Conservation (phyloP, 2,888 invertebrate genomes). For the Dinocampus coccinellae region DNA sequence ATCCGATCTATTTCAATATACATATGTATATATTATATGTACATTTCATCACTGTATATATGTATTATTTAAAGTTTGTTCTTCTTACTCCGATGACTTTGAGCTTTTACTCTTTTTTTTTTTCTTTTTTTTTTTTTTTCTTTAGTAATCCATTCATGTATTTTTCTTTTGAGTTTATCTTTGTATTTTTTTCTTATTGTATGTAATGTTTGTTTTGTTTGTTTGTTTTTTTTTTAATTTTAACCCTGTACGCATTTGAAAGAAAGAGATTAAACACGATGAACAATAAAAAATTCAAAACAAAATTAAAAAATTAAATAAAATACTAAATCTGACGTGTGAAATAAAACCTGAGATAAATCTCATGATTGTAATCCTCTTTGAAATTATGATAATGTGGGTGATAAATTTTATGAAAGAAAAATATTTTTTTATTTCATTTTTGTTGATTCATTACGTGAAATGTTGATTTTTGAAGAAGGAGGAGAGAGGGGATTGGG, state of each 20-base stretch:
- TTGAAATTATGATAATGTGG: constrained; percentile 29
- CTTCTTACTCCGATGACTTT: background rate
- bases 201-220: background rate
- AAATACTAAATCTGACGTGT: background rate
- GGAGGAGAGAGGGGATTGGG: too few species aligned
- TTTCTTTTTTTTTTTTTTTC: background rate
- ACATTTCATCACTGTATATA: constrained; percentile 2
- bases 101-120: background rate
- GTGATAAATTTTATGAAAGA: background rate
- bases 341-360: constrained; percentile 38
- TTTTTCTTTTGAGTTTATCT: too few species aligned
- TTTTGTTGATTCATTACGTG: background rate
- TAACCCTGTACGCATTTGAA: background rate
- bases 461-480: background rate
- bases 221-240: background rate
- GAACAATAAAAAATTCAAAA: too few species aligned
- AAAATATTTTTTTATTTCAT: background rate
- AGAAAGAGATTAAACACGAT: background rate
- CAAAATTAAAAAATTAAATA: too few species aligned
- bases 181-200: too few species aligned
- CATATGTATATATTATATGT: constrained; percentile 36
- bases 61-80: constrained; percentile 12
- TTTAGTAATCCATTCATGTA: too few species aligned
- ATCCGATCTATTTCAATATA: constrained; percentile 30
- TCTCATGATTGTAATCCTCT: constrained; percentile 42